phyloP scores from a whole-genome alignment of 2,113 vertebrate species.

The Thamnaconus septentrionalis region DNA sequence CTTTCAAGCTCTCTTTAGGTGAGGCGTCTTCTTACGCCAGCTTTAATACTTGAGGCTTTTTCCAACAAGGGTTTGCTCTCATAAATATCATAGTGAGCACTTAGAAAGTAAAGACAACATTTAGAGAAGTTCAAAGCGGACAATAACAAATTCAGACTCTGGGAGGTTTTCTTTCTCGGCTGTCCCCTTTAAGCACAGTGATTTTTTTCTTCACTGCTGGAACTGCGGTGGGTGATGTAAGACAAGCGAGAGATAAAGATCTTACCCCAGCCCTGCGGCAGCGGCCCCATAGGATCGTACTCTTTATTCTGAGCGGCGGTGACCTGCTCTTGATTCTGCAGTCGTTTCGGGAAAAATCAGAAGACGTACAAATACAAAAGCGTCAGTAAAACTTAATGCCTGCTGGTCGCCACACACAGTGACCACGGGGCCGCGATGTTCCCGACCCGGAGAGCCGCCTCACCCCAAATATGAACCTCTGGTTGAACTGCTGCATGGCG shows the following conservation, averaged over 20 bases:
- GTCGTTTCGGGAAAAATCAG: background rate
- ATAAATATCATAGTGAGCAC: no score
- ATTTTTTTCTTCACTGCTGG: background rate
- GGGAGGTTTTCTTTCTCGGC: no score
- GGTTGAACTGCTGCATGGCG: conserved; percentile 98
- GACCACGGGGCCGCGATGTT: no score
- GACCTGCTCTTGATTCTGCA: conserved; percentile 87
- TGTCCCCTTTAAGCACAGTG: no score
- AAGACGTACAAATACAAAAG: background rate
- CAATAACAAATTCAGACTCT: no score
- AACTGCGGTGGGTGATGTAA: background rate
- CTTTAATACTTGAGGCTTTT: no score
- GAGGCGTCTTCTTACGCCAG: no score
- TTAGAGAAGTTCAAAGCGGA: no score
- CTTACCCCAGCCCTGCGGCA: conserved; percentile 97
- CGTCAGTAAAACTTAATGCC: background rate
- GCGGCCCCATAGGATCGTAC: conserved; percentile 94
- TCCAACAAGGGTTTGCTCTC: no score
- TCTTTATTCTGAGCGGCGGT: conserved; percentile 87
- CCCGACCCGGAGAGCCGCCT: conserved; percentile 43
- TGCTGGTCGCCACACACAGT: no score
- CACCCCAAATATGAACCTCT: conserved; percentile 96
- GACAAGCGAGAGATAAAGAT: conserved; percentile 2
- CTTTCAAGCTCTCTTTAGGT: no score
- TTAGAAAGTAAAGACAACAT: no score